These are phyloP conservation scores for Sebastes baramenuke DNA, from an alignment of 2,797 vertebrate genomes.

Conservation along the genomic window DNA sequence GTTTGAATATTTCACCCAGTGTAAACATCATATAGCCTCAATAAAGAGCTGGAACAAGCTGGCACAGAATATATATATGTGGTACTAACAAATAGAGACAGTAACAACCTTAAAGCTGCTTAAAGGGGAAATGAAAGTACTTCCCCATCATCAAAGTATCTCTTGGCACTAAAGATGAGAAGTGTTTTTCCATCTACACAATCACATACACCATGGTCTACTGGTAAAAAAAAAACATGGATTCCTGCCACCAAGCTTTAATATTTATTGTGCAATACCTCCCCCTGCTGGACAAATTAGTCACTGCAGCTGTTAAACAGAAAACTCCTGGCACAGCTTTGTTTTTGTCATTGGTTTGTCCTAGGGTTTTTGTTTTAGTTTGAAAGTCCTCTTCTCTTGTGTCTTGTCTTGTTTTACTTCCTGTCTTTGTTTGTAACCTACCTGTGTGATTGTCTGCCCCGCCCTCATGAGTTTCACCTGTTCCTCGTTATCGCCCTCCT, in stretches of 20 bases:
- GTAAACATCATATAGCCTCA: background rate
- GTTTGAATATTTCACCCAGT: background rate
- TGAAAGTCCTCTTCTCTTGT: too few species aligned
- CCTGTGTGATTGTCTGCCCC: too few species aligned
- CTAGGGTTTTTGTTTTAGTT: background rate
- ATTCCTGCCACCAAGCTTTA: background rate
- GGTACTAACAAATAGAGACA: background rate
- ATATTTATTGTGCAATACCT: slow-evolving; percentile 48
- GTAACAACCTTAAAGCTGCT: background rate
- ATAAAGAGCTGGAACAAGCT: background rate
- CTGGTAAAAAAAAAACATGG: background rate
- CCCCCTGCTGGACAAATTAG: slow-evolving; percentile 64
- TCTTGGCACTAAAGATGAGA: background rate
- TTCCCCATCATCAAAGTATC: background rate
- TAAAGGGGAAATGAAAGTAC: background rate
- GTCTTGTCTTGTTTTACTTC: too few species aligned
- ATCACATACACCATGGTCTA: background rate
- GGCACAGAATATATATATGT: background rate
- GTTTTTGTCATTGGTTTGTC: background rate
- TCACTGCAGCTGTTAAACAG: slow-evolving; percentile 17
- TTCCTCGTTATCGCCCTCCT: too few species aligned
- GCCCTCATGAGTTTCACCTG: too few species aligned
- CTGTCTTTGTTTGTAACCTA: too few species aligned
- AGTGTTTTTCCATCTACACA: background rate
- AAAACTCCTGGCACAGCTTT: background rate